phyloP scores from a whole-genome alignment of 2,888 invertebrate species.

The Tridacna gigas region DNA sequence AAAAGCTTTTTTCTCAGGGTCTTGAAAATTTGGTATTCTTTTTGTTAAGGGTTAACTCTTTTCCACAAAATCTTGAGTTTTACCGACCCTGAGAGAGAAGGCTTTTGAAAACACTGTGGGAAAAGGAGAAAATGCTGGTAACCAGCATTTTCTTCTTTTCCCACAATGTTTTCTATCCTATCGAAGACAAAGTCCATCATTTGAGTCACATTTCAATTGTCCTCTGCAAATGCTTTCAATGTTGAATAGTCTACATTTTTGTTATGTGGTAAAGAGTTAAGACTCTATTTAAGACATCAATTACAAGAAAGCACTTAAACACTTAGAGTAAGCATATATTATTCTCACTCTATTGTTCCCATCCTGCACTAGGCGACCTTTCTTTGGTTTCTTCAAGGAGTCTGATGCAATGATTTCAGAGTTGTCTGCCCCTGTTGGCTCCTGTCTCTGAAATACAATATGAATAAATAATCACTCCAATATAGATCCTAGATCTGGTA shows the following conservation, averaged over 20 bases:
- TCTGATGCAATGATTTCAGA: constrained; percentile 59
- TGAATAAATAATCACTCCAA: too few relatives aligned
- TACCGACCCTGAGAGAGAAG: too few relatives aligned
- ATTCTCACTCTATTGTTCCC: constrained; percentile 63
- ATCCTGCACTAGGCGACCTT: constrained; percentile 62
- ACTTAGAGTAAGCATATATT: too few relatives aligned
- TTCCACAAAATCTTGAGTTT: too few relatives aligned
- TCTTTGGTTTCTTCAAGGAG: constrained; percentile 27
- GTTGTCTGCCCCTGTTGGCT: constrained; percentile 78
- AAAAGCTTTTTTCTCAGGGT: neutral
- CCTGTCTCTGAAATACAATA: constrained; percentile 61
- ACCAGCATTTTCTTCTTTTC: too few relatives aligned
- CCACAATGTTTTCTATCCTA: neutral
- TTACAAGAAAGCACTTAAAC: too few relatives aligned
- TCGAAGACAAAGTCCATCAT: neutral
- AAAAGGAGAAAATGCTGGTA: neutral
- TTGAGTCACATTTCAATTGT: neutral
- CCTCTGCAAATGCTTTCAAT: neutral
- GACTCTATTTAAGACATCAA: too few relatives aligned
- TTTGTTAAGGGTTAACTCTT: too few relatives aligned
- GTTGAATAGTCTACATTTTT: neutral
- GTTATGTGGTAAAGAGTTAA: neutral
- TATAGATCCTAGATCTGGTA: too few relatives aligned
- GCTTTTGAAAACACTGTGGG: too few relatives aligned
- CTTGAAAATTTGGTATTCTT: too few relatives aligned